phyloP scores from a whole-genome alignment of 2,888 invertebrate genomes.

The Agonum fuliginosum region DNA sequence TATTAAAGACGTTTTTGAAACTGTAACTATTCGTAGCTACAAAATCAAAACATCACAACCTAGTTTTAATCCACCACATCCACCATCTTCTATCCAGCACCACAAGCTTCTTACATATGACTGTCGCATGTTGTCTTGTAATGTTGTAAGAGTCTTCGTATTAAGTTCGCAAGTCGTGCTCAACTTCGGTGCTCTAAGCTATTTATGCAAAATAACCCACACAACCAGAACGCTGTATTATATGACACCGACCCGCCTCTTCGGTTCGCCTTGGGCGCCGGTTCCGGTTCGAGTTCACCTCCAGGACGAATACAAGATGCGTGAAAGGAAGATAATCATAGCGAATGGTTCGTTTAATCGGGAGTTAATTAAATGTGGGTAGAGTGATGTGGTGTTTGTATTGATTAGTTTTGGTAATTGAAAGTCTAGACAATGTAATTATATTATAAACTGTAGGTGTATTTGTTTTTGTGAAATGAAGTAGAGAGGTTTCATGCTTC shows the following conservation, averaged over 20 bases:
- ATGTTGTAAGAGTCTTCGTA: not conserved
- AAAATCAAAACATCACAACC: too few species aligned
- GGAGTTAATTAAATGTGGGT: not conserved
- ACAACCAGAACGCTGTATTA: not conserved
- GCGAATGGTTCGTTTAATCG: not conserved
- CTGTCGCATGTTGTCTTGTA: too few species aligned
- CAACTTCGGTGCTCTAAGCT: conserved; percentile 39
- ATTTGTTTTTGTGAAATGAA: not conserved
- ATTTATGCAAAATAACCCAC: conserved; percentile 34
- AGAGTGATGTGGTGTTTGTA: not conserved
- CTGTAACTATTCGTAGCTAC: too few species aligned
- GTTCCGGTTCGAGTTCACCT: not conserved
- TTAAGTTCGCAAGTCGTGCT: conserved; percentile 16
- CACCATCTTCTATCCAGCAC: too few species aligned
- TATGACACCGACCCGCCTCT: conserved; percentile 14
- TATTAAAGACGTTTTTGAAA: too few species aligned
- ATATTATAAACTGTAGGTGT: not conserved
- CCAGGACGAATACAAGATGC: not conserved
- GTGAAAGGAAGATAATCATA: not conserved
- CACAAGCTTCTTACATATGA: too few species aligned
- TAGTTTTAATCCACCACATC: too few species aligned
- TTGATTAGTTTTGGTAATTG: conserved; percentile 1
- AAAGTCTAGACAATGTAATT: not conserved
- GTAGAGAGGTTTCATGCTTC: too few species aligned
- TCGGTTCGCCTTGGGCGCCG: not conserved